phyloP scores from a whole-genome alignment of 2,888 invertebrate species.

The Ceratothoa steindachneri region DNA sequence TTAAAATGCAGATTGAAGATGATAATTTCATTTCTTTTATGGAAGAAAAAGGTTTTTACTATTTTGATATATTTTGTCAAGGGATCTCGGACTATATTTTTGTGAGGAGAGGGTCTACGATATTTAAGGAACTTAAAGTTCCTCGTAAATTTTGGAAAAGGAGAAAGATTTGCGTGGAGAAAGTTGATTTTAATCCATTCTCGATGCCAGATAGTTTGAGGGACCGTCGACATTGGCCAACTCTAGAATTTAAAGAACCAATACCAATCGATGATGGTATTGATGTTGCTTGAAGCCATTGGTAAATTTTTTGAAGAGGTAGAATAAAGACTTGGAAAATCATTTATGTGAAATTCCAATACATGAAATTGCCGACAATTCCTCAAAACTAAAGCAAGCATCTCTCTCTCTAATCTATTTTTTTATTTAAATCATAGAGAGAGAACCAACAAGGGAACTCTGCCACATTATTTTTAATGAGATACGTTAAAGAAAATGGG shows the following conservation, averaged over 20 bases:
- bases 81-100: conserved; percentile 36
- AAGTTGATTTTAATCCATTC: background rate
- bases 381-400: no score
- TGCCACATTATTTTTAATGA: no score
- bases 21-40: conserved; percentile 31
- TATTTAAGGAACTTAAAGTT: conserved; percentile 24
- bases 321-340: no score
- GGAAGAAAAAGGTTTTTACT: conserved; percentile 34
- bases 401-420: no score
- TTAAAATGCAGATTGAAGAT: conserved; percentile 16
- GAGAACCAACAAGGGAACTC: no score
- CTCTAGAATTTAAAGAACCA: background rate
- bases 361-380: no score
- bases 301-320: no score
- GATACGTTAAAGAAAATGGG: no score
- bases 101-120: conserved; percentile 21
- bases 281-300: no score
- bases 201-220: background rate
- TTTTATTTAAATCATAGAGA: no score
- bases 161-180: conserved; percentile 26
- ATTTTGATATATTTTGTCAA: conserved; percentile 36
- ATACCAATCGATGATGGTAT: no score
- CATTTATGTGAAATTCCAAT: no score
- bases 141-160: conserved; percentile 21
- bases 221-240: background rate